These are phyloP conservation scores for Netelia virgata DNA, from an alignment of 2,888 invertebrate genomes.

Conservation along the genomic window DNA sequence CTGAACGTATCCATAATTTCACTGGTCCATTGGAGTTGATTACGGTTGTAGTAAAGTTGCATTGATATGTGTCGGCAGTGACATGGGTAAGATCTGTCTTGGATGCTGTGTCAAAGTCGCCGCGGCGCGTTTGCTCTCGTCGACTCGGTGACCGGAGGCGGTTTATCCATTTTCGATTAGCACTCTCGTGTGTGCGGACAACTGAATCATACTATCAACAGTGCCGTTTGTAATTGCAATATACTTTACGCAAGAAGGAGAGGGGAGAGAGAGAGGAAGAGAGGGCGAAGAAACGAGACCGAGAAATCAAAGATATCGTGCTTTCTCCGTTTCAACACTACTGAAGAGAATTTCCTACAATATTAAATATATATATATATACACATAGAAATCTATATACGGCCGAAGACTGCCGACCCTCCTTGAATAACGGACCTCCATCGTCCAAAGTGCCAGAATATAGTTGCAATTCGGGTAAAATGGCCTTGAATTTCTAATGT, in stretches of 20 bases:
- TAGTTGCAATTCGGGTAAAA: neutral
- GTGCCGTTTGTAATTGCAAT: too few relatives aligned
- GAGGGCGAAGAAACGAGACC: too few relatives aligned
- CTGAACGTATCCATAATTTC: neutral
- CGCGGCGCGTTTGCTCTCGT: neutral
- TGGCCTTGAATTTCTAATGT: neutral
- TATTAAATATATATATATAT: too few relatives aligned
- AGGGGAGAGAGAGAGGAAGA: too few relatives aligned
- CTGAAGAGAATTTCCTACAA: too few relatives aligned
- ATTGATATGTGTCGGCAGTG: neutral
- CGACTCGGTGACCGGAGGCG: neutral
- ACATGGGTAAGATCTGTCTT: conserved; percentile 35
- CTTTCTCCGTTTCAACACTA: too few relatives aligned
- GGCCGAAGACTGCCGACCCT: too few relatives aligned
- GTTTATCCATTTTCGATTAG: neutral
- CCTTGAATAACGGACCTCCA: too few relatives aligned
- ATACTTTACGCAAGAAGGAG: too few relatives aligned
- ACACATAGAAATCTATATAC: too few relatives aligned
- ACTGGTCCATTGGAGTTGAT: neutral
- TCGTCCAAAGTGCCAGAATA: too few relatives aligned
- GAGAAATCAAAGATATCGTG: too few relatives aligned
- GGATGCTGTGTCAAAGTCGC: conserved; percentile 58
- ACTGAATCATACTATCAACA: neutral
- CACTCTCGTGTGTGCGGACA: neutral
- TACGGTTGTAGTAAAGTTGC: neutral